Conservation (phyloP, 2,113 vertebrate genomes). For the Tachysurus vachellii region DNA sequence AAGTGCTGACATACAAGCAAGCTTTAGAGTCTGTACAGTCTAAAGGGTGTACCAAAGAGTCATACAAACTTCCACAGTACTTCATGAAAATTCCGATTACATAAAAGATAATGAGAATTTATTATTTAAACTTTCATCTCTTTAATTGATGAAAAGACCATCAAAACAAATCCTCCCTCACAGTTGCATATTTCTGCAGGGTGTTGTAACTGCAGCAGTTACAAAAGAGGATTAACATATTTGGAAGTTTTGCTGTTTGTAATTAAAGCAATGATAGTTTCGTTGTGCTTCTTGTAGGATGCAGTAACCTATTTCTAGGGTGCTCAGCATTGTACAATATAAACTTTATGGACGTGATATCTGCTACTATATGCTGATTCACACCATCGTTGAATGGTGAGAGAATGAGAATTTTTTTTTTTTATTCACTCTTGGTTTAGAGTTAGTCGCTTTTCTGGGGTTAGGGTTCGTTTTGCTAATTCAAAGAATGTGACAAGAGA, state of each 20-base stretch:
- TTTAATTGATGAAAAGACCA: constrained; percentile 3
- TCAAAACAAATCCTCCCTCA: constrained; percentile 35
- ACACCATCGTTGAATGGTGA: not conserved
- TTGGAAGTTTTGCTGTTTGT: not conserved
- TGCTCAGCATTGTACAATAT: not conserved
- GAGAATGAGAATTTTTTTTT: too few relatives aligned
- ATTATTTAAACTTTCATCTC: not conserved
- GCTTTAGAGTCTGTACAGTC: constrained; percentile 47
- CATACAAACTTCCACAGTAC: constrained; percentile 51
- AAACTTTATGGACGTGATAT: not conserved
- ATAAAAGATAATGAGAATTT: not conserved
- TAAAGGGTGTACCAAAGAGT: constrained; percentile 55
- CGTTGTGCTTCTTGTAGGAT: too few relatives aligned
- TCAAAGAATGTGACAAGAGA: not conserved
- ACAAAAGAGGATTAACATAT: not conserved
- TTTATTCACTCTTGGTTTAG: too few relatives aligned
- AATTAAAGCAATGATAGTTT: constrained; percentile 23
- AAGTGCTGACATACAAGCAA: constrained; percentile 19
- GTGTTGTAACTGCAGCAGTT: constrained; percentile 12
- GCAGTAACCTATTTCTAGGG: too few relatives aligned
- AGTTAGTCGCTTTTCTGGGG: too few relatives aligned
- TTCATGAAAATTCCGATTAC: constrained; percentile 33
- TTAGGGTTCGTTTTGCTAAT: not conserved
- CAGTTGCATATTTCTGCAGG: not conserved
- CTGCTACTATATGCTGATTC: not conserved